Base-by-base conservation (phyloP, 2,888 invertebrate genomes). In the Drosophila nr. perissopoda region DNA sequence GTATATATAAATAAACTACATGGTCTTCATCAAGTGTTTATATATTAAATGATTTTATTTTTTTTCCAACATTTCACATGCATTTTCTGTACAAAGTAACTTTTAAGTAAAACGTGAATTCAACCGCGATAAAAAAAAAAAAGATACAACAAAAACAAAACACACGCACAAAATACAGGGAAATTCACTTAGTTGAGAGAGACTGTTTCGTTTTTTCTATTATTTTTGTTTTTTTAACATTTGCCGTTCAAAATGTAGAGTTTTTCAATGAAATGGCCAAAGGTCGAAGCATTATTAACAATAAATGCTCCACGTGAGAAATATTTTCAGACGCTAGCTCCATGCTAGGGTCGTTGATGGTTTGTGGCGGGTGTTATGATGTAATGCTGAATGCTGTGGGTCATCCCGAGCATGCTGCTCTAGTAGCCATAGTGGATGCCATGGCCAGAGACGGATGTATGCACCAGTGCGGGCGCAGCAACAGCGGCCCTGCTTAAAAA, bases 391-490 rank as follows among this genome's bases (percentile, higher is more conserved):
- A 40, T 49, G 40, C 48, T 46, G 21, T 40, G 58, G 40, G 18
- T 56, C 42, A 27, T 52, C 40, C 40, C 25, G 36, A 10, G 16
- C 11, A 6, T 18, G 4, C 10, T 38, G 27, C 53, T 61, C 83
- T 92, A 93, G 81, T 93, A 93, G 69, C 92, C 93, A 85, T 92
- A 93, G 72, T 93, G 93, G 29, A 92, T 86, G 76, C 93, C 93
- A 85, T 93, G 93, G 67, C 93, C 93, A 49, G 92, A 90, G 77
- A 93, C 92, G 67, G 93, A 92, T 87, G 93, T 91, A 81, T 93
- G 93, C 75, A 93, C 92, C 75, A 93, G 78, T 52, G 92, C 92
- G 69, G 93, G 93, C 42, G 92, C 91, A 75, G 92, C 92, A 46
- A 92, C 86, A 66, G 92, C 92, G 77, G 92, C 88, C 77, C 92